Base-by-base conservation (phyloP, 30 jellyfish, hydroid and myxozoan genomes). In the Turritopsis dohrnii region DNA sequence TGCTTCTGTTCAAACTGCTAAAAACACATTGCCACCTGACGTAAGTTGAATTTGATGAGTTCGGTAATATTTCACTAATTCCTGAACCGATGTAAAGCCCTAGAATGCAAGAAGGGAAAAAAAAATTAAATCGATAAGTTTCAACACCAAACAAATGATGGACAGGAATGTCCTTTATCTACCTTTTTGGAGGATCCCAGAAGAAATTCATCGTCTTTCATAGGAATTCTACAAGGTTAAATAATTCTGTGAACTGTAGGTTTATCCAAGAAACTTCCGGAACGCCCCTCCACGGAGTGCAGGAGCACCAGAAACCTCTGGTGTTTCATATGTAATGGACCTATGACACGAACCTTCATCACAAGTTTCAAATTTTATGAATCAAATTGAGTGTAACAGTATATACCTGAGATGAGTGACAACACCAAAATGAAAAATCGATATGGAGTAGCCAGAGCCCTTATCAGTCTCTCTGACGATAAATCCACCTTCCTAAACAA, bases 401-500 rank as follows among this genome's bases (percentile, higher is more conserved):
- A 69, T 27, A 8, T 0, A 69, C 77, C 77, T 69, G 22, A 69
- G 30, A 27, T 69, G 77, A 7, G 77, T 69, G 31, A 69, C 77
- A 27, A 9, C 19, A 9, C 22, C 22, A 69, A 7, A n/a, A 27
- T 69, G 77, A 69, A n/a, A 69, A n/a, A 69, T 27, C 9, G 77
- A 69, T 69, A 69, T 69, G 30, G 77, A 69, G 77, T 69, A 69
- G 22, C 77, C 77, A n/a, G 28, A 23, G 9, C 77, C 77, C 19
- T 69, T 69, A 23, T 23, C 30, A 8, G 77, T 69, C 16, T 69
- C 77, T 69, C 77, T 69, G 16, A 69, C 19, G 77, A 69, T 69
- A 19, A 69, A 69, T 7, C 77, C 77, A 27, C 77, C 77, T 69
- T 69, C 77, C 77, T 69, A 69, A n/a, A 69, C 30, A 69, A 69